Base-by-base conservation (phyloP, 1,140 invertebrate species). In the Orchestia grillus region DNA sequence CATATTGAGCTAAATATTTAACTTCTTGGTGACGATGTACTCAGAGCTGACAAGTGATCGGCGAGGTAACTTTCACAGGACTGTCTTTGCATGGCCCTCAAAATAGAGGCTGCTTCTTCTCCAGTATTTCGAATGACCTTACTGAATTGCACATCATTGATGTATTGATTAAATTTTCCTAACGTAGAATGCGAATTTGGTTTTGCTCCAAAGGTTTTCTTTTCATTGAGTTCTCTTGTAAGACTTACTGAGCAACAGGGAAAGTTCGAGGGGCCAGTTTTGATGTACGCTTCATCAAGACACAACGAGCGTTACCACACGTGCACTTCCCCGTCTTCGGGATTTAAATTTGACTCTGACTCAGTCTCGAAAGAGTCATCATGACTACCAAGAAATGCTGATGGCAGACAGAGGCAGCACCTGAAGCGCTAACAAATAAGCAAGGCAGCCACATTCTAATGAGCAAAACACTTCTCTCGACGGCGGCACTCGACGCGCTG, bases 401-500 rank as follows among this genome's bases (percentile, higher is more conserved):
- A 77, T 19, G 62, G 62, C 28, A 77, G 62, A 77, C 62, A 77
- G 62, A 77, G 62, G 62, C 62, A 77, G 28, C 88, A 44, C 88
- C 88, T 44, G 41, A 90, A 44, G 88, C 88, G 42, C 88, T 11
- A 90, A 90, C 88, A 90, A 90, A 90, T 90, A 90, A 90, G 88
- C 88, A 90, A 90, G 88, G 88, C 41, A 90, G 42, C 62, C 62
- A 77, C 11, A 90, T 90, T 44, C 43, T 90, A 90, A 90, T 90
- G 88, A 90, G 88, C 88, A 90, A 90, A 90, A 90, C 88, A 90
- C 41, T 90, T 90, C 88, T 90, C 88, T 90, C 43, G 88, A 90
- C n/a, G 43, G 11, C 41, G 36, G 41, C 88, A 90, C 88, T 90
- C 43, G 88, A 90, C 88, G 88, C 28, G 11, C 4, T 41, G 43